These are phyloP conservation scores for Drosophila kurseongensis DNA, from an alignment of 1,140 invertebrate genomes.

Conservation along the genomic window DNA sequence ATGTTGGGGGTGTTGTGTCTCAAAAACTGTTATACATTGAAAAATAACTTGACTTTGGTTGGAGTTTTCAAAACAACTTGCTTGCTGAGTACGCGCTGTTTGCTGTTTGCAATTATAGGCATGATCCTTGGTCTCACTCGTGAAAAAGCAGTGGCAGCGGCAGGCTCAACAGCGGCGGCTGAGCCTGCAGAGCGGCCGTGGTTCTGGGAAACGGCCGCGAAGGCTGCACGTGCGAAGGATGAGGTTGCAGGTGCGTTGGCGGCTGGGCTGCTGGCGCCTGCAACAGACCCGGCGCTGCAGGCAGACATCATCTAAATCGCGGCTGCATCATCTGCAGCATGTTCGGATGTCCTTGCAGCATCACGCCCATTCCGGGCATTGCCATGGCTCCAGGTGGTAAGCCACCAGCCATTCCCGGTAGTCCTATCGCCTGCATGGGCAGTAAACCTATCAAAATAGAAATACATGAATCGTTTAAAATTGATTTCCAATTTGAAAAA, in stretches of 20 bases:
- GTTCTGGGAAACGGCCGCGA: slow-evolving; percentile 34
- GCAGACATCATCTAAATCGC: slow-evolving; percentile 90
- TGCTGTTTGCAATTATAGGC: slow-evolving; percentile 16
- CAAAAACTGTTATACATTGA: slow-evolving; percentile 81
- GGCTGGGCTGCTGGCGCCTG: slow-evolving; percentile 59
- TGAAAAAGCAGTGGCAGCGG: slow-evolving; percentile 70
- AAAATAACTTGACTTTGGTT: slow-evolving; percentile 70
- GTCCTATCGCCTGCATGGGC: slow-evolving; percentile 82
- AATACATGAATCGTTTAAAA: background rate
- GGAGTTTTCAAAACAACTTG: slow-evolving; percentile 68
- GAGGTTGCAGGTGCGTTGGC: slow-evolving; percentile 62
- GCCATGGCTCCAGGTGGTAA: slow-evolving; percentile 85
- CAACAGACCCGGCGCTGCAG: slow-evolving; percentile 82
- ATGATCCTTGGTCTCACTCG: slow-evolving; percentile 48
- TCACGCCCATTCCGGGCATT: slow-evolving; percentile 88
- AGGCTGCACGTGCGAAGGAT: slow-evolving; percentile 56
- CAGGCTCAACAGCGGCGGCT: slow-evolving; percentile 57
- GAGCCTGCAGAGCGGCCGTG: slow-evolving; percentile 35
- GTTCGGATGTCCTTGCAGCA: slow-evolving; percentile 89
- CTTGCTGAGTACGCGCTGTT: slow-evolving; percentile 42
- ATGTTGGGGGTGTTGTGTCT: slow-evolving; percentile 56
- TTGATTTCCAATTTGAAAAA: too few relatives aligned
- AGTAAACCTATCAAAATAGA: slow-evolving; percentile 51
- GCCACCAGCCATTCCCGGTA: slow-evolving; percentile 86
- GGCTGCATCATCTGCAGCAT: slow-evolving; percentile 90